These are phyloP conservation scores for Hippopotamus amphibius DNA, from an alignment of 2,113 vertebrate genomes.

Conservation along the genomic window DNA sequence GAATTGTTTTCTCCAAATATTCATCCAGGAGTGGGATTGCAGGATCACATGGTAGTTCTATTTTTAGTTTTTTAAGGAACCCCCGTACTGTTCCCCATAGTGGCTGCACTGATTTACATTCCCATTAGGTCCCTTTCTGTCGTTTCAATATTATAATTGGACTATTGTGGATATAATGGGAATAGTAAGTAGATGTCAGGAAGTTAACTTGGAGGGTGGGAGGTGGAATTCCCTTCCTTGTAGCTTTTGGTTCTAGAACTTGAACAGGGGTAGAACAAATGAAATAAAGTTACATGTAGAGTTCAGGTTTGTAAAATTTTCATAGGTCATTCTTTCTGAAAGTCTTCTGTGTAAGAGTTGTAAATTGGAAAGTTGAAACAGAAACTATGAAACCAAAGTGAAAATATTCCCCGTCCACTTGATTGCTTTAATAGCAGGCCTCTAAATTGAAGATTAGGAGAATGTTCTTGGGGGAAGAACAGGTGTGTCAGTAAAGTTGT, in stretches of 20 bases:
- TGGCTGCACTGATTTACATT: not conserved
- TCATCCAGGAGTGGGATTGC: not conserved
- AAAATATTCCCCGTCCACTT: not conserved
- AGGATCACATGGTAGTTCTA: not conserved
- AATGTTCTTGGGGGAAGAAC: not conserved
- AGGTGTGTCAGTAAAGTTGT: not conserved
- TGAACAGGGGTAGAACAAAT: not conserved
- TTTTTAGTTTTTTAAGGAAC: not conserved
- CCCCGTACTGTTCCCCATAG: not conserved
- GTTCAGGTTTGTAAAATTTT: conserved; percentile 30
- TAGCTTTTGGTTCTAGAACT: not conserved
- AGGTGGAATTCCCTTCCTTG: not conserved
- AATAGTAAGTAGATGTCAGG: not conserved
- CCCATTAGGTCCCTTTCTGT: not conserved
- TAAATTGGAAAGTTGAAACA: conserved; percentile 31
- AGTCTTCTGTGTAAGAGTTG: not conserved
- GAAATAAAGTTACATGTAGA: not conserved
- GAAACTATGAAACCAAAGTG: not conserved
- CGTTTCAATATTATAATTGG: conserved; percentile 5
- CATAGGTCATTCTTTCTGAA: not conserved
- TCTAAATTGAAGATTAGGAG: not conserved
- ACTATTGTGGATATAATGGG: not conserved
- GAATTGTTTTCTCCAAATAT: not conserved
- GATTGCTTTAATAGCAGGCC: not conserved
- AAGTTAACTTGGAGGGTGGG: not conserved